Percentiles rank a stretch among this genome's conserved stretches.
These are phyloP conservation scores for Drosophila phalerata DNA, from an alignment of 2,888 invertebrate species.

Conservation along the genomic window DNA sequence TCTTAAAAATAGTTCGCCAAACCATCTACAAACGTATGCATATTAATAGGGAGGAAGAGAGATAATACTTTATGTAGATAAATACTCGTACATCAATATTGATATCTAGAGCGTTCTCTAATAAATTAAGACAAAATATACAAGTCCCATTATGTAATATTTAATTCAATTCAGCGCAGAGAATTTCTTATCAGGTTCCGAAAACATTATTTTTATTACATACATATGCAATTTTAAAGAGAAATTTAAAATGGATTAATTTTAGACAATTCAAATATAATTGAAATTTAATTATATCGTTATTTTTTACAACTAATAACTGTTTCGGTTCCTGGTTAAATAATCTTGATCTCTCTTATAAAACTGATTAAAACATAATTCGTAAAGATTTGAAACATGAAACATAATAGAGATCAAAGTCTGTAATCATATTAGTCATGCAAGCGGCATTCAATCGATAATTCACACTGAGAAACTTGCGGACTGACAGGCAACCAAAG, in stretches of 20 bases:
- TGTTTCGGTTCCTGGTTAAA: too few species aligned
- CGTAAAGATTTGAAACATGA: not conserved
- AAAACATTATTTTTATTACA: too few species aligned
- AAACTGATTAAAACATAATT: not conserved
- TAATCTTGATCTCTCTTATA: not conserved
- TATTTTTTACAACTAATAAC: too few species aligned
- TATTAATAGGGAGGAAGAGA: slow-evolving; percentile 26
- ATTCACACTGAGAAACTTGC: slow-evolving; percentile 12
- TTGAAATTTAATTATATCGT: too few species aligned
- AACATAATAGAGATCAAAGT: not conserved
- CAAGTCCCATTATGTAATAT: not conserved
- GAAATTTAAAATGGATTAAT: too few species aligned
- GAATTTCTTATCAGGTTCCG: not conserved
- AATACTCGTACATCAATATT: not conserved
- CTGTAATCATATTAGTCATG: slow-evolving; percentile 39
- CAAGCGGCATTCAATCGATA: slow-evolving; percentile 30
- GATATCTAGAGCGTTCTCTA: not conserved
- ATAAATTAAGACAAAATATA: not conserved
- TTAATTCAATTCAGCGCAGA: not conserved
- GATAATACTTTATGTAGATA: slow-evolving; percentile 4
- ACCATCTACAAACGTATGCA: slow-evolving; percentile 26
- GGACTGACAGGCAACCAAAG: slow-evolving; percentile 1
- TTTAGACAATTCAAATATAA: too few species aligned
- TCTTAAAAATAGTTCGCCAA: slow-evolving; percentile 57
- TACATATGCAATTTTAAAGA: too few species aligned